Base-by-base conservation (phyloP, 2,888 invertebrate species). In the Drosophila emarginata region DNA sequence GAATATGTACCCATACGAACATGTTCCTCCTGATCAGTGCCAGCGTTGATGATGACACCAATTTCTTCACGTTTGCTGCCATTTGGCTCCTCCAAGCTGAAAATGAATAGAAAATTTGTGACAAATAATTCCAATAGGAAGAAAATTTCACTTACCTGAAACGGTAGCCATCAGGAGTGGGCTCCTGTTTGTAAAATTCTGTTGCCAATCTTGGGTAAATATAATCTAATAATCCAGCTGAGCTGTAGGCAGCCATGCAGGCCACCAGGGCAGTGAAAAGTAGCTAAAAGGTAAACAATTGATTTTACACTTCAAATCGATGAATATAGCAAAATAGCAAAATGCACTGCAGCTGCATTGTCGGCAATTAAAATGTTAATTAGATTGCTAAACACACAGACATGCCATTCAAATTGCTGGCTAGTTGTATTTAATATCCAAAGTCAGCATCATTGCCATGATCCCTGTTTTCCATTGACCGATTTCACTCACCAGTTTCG, bases 1-100 rank as follows among this genome's bases (percentile, higher is more conserved):
- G 87, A 76, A 71, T 89, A 91, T 6, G 86, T 69, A 60, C 92
- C 92, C 91, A 91, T 91, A 0, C 91, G 91, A 2, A 91, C 90
- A 7, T 91, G 73, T 64, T 92, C 81, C 56, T 91, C 90, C 0
- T 91, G 76, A 0, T 84, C 78, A 0, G 91, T 90, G 21, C 89
- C 91, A 0, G 91, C 90, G 74, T 92, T 91, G 83, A 91, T 77
- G 14, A 92, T 78, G 53, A 91, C 77, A 66, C 91, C 91, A 18
- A 89, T 82, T 78, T 92, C 91, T 72, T 91, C 91, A 23, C 92
- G 91, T 45, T 78, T 86, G 71, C 89, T 88, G 68, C 90, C 90
- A 87, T 91, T 89, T 9, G 87, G 85, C n/a, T 90, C 91, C 59
- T 89, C 84, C 36, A 86, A 80, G 5, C 91, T 91, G 32, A 21